Evolutionary conservation across 2,797 vertebrate species (phyloP), one percentile per base, ranked within the genome.

Genomic region (Acrocephalus scirpaceus): DNA sequence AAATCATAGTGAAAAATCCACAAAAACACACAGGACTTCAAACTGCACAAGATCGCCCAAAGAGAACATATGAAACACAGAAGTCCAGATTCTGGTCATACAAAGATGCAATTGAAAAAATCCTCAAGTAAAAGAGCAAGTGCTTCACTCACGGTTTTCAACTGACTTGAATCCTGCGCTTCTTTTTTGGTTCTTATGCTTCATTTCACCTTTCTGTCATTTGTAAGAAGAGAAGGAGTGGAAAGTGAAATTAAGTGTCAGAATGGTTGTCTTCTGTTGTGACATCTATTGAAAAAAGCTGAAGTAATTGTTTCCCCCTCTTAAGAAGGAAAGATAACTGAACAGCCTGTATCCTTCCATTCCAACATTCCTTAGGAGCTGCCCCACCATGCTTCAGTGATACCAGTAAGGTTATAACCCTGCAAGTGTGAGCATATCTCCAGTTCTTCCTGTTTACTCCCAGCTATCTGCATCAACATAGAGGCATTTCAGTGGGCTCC

Each of bases 121-220:
- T 69, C 13, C 8, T 75, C 17, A 32, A 26, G 56, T 42, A 2
- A 77, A 81, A 25, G 4, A 75, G 18, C 14, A 42, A 62, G 7
- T 13, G 22, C 8, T 74, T 89, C 27, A 12, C 21, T 67, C 45
- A 6, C 0, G 1, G 29, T 87, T 85, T 94, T 81, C 29, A 62
- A 1, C 22, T 78, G 57, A 13, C 18, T 30, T 30, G 18, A 64
- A 50, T 86, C 10, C 8, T 77, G 10, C 0, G 0, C 25, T 67
- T 74, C 10, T 58, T 64, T 71, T 20, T 18, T 12, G 1, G 2
- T 69, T 73, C 14, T 83, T 44, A 9, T 7, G 10, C 29, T 74
- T 80, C n/a, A 20, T 40, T 90, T 78, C 45, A 34, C 27, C 10
- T 81, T 44, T 73, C 18, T 32, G 13, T 9, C 5, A 74, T 45